These are phyloP conservation scores for Lepidocyrtinus sp. DNA, from an alignment of 2,888 invertebrate species.

Conservation along the genomic window DNA sequence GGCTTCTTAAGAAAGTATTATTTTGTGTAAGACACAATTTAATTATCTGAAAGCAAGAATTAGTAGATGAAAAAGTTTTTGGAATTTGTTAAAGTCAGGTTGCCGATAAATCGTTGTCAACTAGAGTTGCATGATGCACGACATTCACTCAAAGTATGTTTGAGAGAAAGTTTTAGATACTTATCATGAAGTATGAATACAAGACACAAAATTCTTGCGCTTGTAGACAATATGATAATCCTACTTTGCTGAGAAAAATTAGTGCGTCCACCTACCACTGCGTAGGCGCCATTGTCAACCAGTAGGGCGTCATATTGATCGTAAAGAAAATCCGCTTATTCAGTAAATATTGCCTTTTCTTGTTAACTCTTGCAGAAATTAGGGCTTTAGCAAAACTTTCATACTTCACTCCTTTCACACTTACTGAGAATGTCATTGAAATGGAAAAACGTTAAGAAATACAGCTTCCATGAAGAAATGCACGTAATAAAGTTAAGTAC, in stretches of 20 bases:
- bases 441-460: neutral
- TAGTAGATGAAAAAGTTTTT: conserved; percentile 5
- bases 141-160: neutral
- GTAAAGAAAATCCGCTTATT: neutral
- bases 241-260: neutral
- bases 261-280: neutral
- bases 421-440: neutral
- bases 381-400: neutral
- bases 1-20: neutral
- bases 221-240: neutral
- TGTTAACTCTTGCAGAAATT: neutral
- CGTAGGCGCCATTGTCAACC: neutral
- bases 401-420: neutral
- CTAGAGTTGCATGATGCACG: conserved; percentile 2
- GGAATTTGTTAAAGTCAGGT: neutral
- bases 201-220: neutral
- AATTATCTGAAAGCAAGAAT: neutral
- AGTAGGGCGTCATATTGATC: neutral
- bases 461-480: too few relatives aligned
- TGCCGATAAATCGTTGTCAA: neutral
- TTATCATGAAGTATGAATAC: too few relatives aligned
- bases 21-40: neutral
- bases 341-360: neutral
- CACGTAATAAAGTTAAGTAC: too few relatives aligned
- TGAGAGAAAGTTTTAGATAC: too few relatives aligned